Percentiles rank a stretch among this genome's conserved stretches.
Conservation (phyloP, 2,888 invertebrate genomes). For the Physocephala rufipes region DNA sequence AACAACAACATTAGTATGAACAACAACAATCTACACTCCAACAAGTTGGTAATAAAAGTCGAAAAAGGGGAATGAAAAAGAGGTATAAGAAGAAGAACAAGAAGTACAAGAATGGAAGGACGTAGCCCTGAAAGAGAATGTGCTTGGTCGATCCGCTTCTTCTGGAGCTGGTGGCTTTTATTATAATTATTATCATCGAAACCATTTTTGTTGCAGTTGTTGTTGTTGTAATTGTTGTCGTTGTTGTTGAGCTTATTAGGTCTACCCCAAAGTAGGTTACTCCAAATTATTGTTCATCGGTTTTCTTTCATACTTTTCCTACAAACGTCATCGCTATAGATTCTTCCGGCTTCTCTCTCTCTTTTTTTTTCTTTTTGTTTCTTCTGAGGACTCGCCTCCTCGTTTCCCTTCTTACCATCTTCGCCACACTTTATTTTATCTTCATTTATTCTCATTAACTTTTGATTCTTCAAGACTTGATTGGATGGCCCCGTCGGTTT, state of each 20-base stretch:
- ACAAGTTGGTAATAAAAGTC: slow-evolving; percentile 26
- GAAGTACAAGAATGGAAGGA: neutral
- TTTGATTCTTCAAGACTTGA: neutral
- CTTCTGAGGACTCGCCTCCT: slow-evolving; percentile 6
- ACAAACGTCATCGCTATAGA: neutral
- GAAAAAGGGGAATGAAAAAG: slow-evolving; percentile 16
- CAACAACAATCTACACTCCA: slow-evolving; percentile 30
- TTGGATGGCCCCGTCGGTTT: neutral
- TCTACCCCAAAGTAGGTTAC: slow-evolving; percentile 36
- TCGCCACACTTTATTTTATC: slow-evolving; percentile 5
- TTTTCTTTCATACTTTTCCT: neutral
- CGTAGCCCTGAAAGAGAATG: slow-evolving; percentile 14
- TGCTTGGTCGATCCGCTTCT: slow-evolving; percentile 4
- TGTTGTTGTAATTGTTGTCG: neutral
- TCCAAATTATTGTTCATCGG: neutral
- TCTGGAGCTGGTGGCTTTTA: no score
- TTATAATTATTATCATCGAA: no score
- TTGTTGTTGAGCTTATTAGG: neutral
- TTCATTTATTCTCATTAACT: neutral
- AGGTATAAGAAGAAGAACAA: neutral
- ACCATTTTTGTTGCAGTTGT: slow-evolving; percentile 12
- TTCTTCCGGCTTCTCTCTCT: neutral
- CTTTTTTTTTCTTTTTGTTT: neutral
- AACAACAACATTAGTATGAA: slow-evolving; percentile 33
- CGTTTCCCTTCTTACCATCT: neutral